Evolutionary conservation across 2,888 invertebrate species (phyloP).

Genomic region (Rhogogaster chlorosoma): DNA sequence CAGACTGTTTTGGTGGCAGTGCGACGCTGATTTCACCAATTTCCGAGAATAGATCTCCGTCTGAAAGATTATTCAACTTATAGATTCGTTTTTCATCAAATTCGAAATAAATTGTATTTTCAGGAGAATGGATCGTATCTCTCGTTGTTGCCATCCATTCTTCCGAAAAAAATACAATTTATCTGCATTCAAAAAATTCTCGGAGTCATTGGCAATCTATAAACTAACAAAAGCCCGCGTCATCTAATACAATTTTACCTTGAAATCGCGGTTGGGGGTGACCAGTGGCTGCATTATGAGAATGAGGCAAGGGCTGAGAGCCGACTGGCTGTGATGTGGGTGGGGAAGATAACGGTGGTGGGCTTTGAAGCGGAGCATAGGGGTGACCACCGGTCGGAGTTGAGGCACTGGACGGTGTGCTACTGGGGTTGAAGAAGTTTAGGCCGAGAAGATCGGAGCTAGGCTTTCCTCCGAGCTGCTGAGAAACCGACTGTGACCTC

Average conservation of each 20-base stretch:
- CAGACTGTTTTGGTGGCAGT: conserved; percentile 82
- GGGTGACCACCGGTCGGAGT: conserved; percentile 89
- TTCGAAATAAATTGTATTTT: too few relatives aligned
- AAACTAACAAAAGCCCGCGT: too few relatives aligned
- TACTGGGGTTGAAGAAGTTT: conserved; percentile 86
- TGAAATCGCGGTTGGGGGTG: conserved; percentile 77
- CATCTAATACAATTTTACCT: conserved; percentile 72
- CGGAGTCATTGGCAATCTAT: too few relatives aligned
- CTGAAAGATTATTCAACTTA: conserved; percentile 58
- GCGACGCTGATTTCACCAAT: conserved; percentile 88
- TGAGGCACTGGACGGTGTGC: conserved; percentile 90
- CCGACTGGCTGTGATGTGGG: conserved; percentile 68
- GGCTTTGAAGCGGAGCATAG: conserved; percentile 90
- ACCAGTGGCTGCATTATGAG: conserved; percentile 71
- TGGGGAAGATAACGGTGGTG: conserved; percentile 77
- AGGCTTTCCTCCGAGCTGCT: conserved; percentile 86
- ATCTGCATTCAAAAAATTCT: too few relatives aligned
- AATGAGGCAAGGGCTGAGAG: conserved; percentile 61
- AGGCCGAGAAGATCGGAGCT: conserved; percentile 90
- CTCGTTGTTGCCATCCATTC: too few relatives aligned
- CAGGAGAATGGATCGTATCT: too few relatives aligned
- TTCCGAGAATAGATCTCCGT: conserved; percentile 91
- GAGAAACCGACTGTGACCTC: conserved; percentile 88
- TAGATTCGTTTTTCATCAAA: background rate
- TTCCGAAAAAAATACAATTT: too few relatives aligned